Evolutionary conservation across 2,888 invertebrate species (phyloP), one percentile per base, ranked within the genome.

Genomic region (Ichneumon xanthorius): DNA sequence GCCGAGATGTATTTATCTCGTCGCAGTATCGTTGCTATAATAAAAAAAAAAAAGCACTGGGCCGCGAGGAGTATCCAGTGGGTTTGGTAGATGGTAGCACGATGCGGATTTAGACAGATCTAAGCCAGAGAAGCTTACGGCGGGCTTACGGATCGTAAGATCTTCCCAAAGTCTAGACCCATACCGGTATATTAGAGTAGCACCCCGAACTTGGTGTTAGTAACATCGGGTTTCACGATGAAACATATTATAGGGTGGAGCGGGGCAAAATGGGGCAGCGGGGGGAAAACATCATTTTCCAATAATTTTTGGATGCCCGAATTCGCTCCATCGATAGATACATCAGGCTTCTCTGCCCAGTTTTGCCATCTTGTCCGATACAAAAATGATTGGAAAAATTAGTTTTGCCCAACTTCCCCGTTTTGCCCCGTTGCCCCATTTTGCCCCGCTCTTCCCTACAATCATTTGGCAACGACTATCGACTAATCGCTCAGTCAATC

Each of bases 41-140:
- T 37, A 58, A 55, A 30, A 53, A 78, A 58, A 78, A 58, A 68
- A 58, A 61, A 68, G 30, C 22, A 11, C 30, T 45, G 58, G 26
- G 19, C 16, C 9, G 30, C 14, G 7, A 2, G 30, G 26, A 40
- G 72, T 77, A 2, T 58, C n/a, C 53, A 22, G 40, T 11, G 61
- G 68, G 22, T 30, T 61, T 50, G 71, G 72, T 61, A 84, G 77
- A 80, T 84, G 80, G 84, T 72, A 80, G 58, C 77, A 84, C 76
- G 67, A 77, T 65, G 76, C 76, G 26, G 72, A 72, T 37, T 80
- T 67, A 71, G 30, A 14, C 26, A 71, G 3, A 4, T 22, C 58
- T 30, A 26, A 58, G 58, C 26, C 48, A 22, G 40, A 22, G 40
- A 75, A 80, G 53, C 55, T 70, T 26, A 26, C 63, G 45, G 26